Conservation (phyloP, 1,140 invertebrate species). For the Pantala flavescens region DNA sequence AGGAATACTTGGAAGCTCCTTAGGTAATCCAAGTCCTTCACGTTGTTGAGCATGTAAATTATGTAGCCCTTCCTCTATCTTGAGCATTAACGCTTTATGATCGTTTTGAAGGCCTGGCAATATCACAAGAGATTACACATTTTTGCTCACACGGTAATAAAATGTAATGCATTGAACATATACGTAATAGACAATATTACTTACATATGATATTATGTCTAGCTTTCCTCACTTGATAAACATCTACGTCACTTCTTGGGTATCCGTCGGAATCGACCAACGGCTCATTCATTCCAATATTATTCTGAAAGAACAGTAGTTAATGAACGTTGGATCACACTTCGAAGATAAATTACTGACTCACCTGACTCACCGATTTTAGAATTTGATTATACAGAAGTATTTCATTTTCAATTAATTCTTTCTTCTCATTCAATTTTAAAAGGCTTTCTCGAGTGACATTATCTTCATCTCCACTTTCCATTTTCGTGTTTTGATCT, state of each 20-base stretch:
- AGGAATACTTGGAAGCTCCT: neutral
- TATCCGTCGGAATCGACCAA: constrained; percentile 78
- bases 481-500: no score
- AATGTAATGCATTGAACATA: neutral
- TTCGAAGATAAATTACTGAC: no score
- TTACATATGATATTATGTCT: constrained; percentile 79
- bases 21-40: constrained; percentile 18
- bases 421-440: neutral
- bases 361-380: neutral
- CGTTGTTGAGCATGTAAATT: constrained; percentile 38
- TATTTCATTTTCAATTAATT: neutral
- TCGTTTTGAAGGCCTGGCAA: constrained; percentile 79
- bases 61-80: constrained; percentile 67
- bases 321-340: no score
- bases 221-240: constrained; percentile 79
- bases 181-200: constrained; percentile 27
- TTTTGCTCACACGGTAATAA: no score
- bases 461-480: neutral
- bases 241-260: constrained; percentile 80
- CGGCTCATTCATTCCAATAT: constrained; percentile 76
- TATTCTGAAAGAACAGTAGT: constrained; percentile 47
- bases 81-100: constrained; percentile 69
- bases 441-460: neutral
- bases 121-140: no score
- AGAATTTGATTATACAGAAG: neutral